These are phyloP conservation scores for Marcusenius ussheri DNA, from an alignment of 2,113 vertebrate species.

Conservation along the genomic window DNA sequence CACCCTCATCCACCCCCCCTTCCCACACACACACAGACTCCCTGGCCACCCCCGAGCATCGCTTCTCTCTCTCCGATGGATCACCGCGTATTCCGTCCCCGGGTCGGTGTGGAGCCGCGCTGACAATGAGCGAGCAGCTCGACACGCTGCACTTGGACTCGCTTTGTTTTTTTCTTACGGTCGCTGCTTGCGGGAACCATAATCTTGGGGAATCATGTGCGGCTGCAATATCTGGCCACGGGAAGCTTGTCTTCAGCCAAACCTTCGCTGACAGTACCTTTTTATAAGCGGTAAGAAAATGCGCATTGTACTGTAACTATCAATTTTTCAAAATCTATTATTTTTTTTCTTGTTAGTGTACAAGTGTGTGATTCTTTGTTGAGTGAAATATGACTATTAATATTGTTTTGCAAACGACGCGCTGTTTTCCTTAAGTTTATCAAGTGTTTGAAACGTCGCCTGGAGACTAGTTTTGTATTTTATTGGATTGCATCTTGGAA, in stretches of 20 bases:
- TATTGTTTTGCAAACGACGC: slow-evolving; percentile 33
- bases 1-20: slow-evolving; percentile 1
- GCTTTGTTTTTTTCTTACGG: not conserved
- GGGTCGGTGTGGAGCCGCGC: slow-evolving; percentile 32
- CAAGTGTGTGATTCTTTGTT: slow-evolving; percentile 27
- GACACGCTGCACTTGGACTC: slow-evolving; percentile 31
- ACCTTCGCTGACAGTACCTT: slow-evolving; percentile 54
- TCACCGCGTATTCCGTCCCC: slow-evolving; percentile 23
- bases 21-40: not conserved
- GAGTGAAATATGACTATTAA: slow-evolving; percentile 41
- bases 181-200: slow-evolving; percentile 16
- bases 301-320: slow-evolving; percentile 31
- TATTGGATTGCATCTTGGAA: slow-evolving; percentile 26
- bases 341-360: not conserved
- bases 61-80: slow-evolving; percentile 37
- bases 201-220: slow-evolving; percentile 36
- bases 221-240: slow-evolving; percentile 9
- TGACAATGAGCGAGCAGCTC: slow-evolving; percentile 40
- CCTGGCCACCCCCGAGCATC: slow-evolving; percentile 17
- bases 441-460: slow-evolving; percentile 26
- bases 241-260: slow-evolving; percentile 30
- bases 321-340: not conserved
- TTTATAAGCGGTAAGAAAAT: slow-evolving; percentile 46
- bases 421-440: slow-evolving; percentile 44
- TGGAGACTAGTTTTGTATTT: slow-evolving; percentile 29